Evolutionary conservation across 2,113 vertebrate genomes (phyloP), one percentile per base, ranked within the genome.

Genomic region (Coregonus clupeaformis): DNA sequence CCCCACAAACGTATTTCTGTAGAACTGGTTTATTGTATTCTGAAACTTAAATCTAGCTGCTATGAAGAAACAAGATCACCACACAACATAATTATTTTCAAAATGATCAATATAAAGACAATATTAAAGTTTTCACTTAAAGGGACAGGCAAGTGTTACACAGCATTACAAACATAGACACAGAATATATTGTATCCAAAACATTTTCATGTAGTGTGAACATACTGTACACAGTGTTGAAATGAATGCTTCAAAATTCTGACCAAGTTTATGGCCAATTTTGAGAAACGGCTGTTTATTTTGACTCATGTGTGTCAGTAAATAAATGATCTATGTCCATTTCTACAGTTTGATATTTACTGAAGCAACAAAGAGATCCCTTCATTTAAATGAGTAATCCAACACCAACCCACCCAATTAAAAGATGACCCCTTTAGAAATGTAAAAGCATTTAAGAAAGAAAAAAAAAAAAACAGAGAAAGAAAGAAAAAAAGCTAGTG

Each of bases 81-180:
- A 3, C 62, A 70, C 4, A 74, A 18, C 12, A 66, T 30, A 11
- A 42, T 3, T 73, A 75, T 30, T 88, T 86, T 89, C 80, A 89
- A 93, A 92, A 91, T 85, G 81, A 89, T 86, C 25, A 36, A 77
- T 42, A 90, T 84, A 91, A 92, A 92, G 86, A 92, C 90, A 11
- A 11, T 42, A 73, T 86, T 86, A 90, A 86, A 89, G 77, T 84
- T 88, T 73, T 78, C 73, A 89, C 73, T 77, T 74, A 20, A 30
- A 87, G 69, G 68, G 90, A 85, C 86, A 89, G 81, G 84, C 81
- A 86, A 79, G 68, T 80, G 68, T 77, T 78, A 84, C 78, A 76
- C 70, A 84, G 74, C 36, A 42, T 42, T 42, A 42, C 36, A 11
- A 3, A 42, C 66, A 79, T 81, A 79, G 69, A 65, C 6, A 24